Base-by-base conservation (phyloP, 1,140 invertebrate species). In the Bombus turneri region DNA sequence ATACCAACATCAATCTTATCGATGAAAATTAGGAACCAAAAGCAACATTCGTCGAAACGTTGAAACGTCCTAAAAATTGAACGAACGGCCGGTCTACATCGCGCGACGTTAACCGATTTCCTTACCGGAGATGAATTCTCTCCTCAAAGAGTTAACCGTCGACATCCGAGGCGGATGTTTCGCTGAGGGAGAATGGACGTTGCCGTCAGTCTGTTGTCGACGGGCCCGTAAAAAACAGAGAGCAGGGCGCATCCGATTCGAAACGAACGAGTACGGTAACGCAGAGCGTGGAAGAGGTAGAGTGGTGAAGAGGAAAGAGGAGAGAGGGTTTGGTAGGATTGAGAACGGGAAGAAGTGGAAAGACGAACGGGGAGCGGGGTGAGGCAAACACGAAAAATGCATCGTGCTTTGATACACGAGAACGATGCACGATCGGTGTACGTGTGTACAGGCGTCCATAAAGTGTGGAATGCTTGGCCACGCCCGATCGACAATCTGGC, bases 361-460 rank as follows among this genome's bases (percentile, higher is more conserved):
- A 85, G 68, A 69, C 66, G 69, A 41, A 8, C 39, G 53, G 22
- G 57, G 31, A 62, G 1, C 13, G 39, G 39, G 41, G 15, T n/a
- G 64, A 22, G 34, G 66, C 1, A 4, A 62, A 87, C 69, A 64
- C 31, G 83, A 86, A 86, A 89, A 83, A 81, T 83, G 85, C 81
- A 88, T 88, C 71, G 62, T 62, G 71, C 79, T 86, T 89, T 88
- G 83, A 89, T 88, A 86, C 83, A 68, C n/a, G 64, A 72, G 47
- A 68, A 59, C 59, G 39, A 18, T 37, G 43, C 43, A 71, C 69
- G 82, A 88, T 88, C 88, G 69, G n/a, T 34, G 64, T 31, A 39
- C 43, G 25, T 68, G 62, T 66, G 43, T 75, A 59, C 41, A n/a
- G 31, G 37, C 71, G 68, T 73, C 34, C 77, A 73, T 80, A 59